Conservation (phyloP, 2,888 invertebrate species). For the Pocota personata region DNA sequence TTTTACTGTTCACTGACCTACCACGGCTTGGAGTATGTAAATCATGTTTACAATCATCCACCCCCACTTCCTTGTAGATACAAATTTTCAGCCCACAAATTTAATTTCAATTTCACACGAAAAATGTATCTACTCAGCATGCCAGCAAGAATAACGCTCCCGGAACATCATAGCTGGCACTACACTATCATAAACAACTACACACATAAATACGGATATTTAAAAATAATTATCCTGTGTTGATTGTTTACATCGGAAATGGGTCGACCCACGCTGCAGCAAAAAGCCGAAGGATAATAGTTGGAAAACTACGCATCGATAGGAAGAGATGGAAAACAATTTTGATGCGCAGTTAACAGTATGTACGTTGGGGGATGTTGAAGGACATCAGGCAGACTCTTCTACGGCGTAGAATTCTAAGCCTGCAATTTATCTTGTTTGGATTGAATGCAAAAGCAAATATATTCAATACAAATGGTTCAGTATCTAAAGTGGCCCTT, state of each 20-base stretch:
- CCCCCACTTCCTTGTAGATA: background rate
- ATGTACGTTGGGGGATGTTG: background rate
- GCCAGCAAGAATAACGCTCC: background rate
- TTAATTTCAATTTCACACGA: background rate
- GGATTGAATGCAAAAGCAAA: background rate
- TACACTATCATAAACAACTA: background rate
- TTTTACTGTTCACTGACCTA: background rate
- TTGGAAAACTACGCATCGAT: background rate
- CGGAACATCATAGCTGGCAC: background rate
- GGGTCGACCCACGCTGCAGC: background rate
- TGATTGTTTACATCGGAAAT: background rate
- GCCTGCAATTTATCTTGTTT: background rate
- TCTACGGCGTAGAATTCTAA: background rate
- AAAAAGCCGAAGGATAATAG: background rate
- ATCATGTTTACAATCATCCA: background rate
- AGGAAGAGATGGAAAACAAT: background rate
- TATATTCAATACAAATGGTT: background rate
- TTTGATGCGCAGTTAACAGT: conserved; percentile 26
- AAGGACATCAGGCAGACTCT: background rate
- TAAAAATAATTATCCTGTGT: background rate
- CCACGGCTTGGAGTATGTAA: background rate
- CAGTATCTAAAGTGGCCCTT: too few relatives aligned
- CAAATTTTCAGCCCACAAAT: background rate
- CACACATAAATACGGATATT: background rate
- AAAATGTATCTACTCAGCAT: background rate